Evolutionary conservation across 2,797 vertebrate species (phyloP).

Genomic region (Tachyglossus aculeatus): DNA sequence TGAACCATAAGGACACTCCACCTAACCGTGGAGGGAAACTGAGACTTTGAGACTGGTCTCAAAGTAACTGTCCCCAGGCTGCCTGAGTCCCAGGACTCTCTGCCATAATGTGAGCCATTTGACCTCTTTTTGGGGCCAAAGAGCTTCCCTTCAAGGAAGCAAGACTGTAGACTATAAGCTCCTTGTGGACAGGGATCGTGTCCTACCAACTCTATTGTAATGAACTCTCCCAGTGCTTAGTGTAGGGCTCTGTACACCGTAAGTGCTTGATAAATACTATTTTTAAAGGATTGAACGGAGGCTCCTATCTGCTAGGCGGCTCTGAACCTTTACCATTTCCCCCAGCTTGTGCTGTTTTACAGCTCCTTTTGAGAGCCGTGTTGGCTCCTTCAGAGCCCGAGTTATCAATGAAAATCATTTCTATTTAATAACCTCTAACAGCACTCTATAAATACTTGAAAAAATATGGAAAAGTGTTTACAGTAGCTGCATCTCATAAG

Average conservation of each 20-base stretch:
- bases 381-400: slow-evolving; percentile 3
- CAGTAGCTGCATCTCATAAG: slow-evolving; percentile 58
- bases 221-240: not conserved
- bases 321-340: not conserved
- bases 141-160: no score
- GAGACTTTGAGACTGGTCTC: no score
- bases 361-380: no score
- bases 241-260: not conserved
- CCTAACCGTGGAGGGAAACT: no score
- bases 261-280: fast-evolving
- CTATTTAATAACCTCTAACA: slow-evolving; percentile 47
- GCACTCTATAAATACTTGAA: slow-evolving; percentile 50
- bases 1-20: no score
- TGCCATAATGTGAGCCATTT: no score
- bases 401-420: slow-evolving; percentile 33
- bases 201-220: not conserved
- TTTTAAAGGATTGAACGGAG: not conserved
- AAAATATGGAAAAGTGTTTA: slow-evolving; percentile 64
- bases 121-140: no score
- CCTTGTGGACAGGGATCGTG: not conserved
- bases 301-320: not conserved
- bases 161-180: not conserved
- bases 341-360: not conserved
- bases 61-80: no score
- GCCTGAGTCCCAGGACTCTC: no score